Conservation (phyloP, 2,797 vertebrate genomes). For the Acipenser ruthenus region DNA sequence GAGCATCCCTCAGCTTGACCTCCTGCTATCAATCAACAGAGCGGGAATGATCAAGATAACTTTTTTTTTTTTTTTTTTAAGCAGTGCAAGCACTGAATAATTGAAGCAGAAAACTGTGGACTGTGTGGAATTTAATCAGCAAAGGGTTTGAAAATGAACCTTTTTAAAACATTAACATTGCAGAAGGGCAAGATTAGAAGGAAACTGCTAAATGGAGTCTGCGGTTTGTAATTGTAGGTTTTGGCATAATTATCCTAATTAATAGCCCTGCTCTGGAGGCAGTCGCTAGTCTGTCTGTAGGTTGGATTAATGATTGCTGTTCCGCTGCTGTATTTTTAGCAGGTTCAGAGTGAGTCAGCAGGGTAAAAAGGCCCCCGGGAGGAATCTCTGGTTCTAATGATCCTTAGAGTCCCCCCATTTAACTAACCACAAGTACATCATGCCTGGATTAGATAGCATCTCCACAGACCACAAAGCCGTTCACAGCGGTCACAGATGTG, state of each 20-base stretch:
- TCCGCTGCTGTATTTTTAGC: constrained; percentile 39
- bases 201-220: constrained; percentile 82
- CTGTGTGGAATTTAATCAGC: constrained; percentile 71
- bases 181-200: constrained; percentile 53
- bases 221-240: constrained; percentile 83
- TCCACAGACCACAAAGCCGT: constrained; percentile 54
- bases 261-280: constrained; percentile 71
- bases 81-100: no score
- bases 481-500: constrained; percentile 27
- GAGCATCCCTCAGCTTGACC: no score
- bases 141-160: constrained; percentile 80
- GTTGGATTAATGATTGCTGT: constrained; percentile 42
- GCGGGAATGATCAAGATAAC: no score
- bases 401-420: constrained; percentile 64
- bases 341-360: constrained; percentile 60
- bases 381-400: constrained; percentile 45
- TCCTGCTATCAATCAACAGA: no score
- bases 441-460: constrained; percentile 67
- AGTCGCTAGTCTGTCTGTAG: constrained; percentile 43
- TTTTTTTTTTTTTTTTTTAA: no score
- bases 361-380: constrained; percentile 74
- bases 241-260: constrained; percentile 95
- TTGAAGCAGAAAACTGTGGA: constrained; percentile 57
- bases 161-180: constrained; percentile 58
- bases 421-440: constrained; percentile 76